Evolutionary conservation across 2,797 vertebrate species (phyloP).

Genomic region (Tadarida brasiliensis): DNA sequence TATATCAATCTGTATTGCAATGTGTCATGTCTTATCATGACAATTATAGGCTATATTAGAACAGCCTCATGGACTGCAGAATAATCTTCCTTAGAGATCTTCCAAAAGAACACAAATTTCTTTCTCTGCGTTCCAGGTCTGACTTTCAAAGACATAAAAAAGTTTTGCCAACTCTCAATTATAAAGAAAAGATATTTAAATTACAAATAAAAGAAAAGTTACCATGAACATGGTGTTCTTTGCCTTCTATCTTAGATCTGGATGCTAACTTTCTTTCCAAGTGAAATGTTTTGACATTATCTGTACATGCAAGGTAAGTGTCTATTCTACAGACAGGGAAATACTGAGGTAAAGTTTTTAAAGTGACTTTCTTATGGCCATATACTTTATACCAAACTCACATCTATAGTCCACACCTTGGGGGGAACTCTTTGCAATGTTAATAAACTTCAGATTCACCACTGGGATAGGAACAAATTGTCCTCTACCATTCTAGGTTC

Average conservation of each 20-base stretch:
- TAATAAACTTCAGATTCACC: background rate
- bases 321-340: background rate
- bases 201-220: background rate
- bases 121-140: constrained; percentile 19
- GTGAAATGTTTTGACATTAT: constrained; percentile 39
- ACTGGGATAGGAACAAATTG: background rate
- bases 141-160: constrained; percentile 22
- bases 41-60: constrained; percentile 35
- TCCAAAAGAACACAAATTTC: constrained; percentile 6
- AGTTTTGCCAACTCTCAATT: background rate
- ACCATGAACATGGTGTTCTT: constrained; percentile 40
- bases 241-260: constrained; percentile 10
- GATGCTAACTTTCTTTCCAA: constrained; percentile 46
- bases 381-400: constrained; percentile 13
- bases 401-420: background rate
- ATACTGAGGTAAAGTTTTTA: background rate
- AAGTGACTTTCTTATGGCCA: constrained; percentile 5
- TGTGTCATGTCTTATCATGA: constrained; percentile 25
- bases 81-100: background rate
- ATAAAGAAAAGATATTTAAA: constrained; percentile 18
- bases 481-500: background rate
- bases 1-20: constrained; percentile 10
- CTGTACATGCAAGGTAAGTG: background rate
- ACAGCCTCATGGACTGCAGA: background rate
- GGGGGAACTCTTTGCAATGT: background rate